Evolutionary conservation across 2,797 vertebrate genomes (phyloP).

Genomic region (Myiothlypis chrysogaster): DNA sequence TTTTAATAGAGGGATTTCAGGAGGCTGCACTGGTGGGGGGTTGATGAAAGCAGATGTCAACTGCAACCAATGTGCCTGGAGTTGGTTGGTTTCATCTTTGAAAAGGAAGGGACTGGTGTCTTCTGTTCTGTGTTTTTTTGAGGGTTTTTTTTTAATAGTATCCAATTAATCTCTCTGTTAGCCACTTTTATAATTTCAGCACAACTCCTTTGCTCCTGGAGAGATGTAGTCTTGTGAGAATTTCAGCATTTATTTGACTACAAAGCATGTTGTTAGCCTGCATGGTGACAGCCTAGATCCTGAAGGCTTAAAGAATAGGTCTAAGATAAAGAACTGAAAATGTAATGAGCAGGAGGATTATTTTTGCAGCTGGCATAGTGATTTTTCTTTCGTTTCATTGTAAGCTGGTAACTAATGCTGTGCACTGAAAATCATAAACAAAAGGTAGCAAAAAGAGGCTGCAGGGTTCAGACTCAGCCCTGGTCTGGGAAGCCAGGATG

Average conservation of each 20-base stretch:
- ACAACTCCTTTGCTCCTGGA: not conserved
- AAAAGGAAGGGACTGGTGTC: not conserved
- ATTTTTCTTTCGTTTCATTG: not conserved
- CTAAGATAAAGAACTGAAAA: not conserved
- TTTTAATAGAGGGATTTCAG: not conserved
- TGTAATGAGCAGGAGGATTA: not conserved
- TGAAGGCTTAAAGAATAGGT: not conserved
- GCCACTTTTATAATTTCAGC: not conserved
- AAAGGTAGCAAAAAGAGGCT: not conserved
- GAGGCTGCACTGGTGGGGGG: not conserved
- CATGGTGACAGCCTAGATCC: not conserved
- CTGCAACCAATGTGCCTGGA: fast-evolving
- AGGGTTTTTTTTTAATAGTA: not conserved
- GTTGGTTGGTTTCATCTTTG: not conserved
- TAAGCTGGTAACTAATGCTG: not conserved
- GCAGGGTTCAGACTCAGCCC: not conserved
- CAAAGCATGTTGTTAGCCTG: not conserved
- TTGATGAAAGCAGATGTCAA: not conserved
- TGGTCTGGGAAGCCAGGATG: fast-evolving
- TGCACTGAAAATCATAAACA: not conserved
- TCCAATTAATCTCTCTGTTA: not conserved
- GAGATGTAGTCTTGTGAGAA: not conserved
- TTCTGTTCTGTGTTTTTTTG: not conserved
- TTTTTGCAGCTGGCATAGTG: not conserved
- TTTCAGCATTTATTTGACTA: not conserved